Percentiles rank a stretch among this genome's conserved stretches.
phyloP scores from a whole-genome alignment of 2,888 invertebrate genomes.

The Drosophila limbata region DNA sequence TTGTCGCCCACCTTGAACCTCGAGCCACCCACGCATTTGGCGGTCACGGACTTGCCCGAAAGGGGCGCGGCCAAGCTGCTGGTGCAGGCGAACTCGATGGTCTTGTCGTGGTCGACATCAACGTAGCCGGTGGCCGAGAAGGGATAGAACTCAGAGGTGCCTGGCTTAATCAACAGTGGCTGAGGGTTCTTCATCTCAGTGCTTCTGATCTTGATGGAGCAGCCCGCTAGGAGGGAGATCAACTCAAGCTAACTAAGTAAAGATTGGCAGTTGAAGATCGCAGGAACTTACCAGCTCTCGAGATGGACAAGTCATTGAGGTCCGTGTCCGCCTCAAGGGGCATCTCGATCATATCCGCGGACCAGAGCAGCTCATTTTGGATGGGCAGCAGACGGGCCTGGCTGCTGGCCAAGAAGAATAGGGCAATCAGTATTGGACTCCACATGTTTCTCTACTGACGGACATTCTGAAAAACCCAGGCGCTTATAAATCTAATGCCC shows the following conservation, averaged over 20 bases:
- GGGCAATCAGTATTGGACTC: constrained; percentile 49
- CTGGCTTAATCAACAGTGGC: constrained; percentile 86
- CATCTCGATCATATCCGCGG: constrained; percentile 48
- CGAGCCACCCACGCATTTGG: constrained; percentile 69
- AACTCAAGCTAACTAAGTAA: neutral
- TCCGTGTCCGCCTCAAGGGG: constrained; percentile 34
- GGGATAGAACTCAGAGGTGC: constrained; percentile 67
- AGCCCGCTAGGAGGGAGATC: constrained; percentile 43
- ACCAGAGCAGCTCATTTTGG: constrained; percentile 48
- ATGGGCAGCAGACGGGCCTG: constrained; percentile 56
- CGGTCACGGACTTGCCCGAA: constrained; percentile 61
- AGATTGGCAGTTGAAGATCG: neutral
- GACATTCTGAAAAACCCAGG: constrained; percentile 22
- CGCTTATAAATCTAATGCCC: constrained; percentile 54
- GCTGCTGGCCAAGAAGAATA: constrained; percentile 37
- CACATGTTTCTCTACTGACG: constrained; percentile 56
- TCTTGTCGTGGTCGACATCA: constrained; percentile 56
- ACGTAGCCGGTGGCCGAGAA: constrained; percentile 67
- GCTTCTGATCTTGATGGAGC: constrained; percentile 65
- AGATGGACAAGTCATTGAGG: constrained; percentile 20
- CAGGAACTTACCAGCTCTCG: constrained; percentile 45
- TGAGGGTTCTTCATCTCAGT: constrained; percentile 86
- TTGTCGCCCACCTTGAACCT: constrained; percentile 64
- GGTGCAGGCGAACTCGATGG: constrained; percentile 77
- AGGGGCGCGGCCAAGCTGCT: constrained; percentile 63